A percentile compares a stretch with the other conserved stretches of the same genome.
These are phyloP conservation scores for Fragum fragum DNA, from an alignment of 2,888 invertebrate genomes.

Conservation along the genomic window DNA sequence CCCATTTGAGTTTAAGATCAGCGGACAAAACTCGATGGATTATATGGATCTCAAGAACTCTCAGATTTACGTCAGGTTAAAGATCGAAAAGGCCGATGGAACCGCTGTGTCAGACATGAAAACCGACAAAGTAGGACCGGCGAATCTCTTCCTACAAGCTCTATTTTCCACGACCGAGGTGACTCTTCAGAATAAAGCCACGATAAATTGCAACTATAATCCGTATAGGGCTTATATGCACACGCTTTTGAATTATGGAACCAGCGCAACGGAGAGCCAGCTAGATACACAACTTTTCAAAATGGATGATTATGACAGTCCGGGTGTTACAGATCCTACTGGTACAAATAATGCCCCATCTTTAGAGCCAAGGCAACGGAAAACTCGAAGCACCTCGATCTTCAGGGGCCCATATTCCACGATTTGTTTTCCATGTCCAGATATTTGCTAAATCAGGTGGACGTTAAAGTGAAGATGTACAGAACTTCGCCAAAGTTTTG, in stretches of 20 bases:
- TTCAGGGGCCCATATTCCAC: constrained; percentile 54
- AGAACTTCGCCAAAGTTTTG: constrained; percentile 42
- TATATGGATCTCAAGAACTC: constrained; percentile 51
- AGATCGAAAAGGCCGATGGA: constrained; percentile 42
- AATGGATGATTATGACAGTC: no score
- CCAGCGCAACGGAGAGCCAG: no score
- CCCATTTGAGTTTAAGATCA: no score
- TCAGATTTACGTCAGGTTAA: constrained; percentile 45
- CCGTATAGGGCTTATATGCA: constrained; percentile 48
- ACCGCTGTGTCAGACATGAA: background rate
- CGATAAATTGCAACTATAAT: constrained; percentile 50
- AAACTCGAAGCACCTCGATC: constrained; percentile 30
- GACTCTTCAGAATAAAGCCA: constrained; percentile 55
- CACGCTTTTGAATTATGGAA: constrained; percentile 45
- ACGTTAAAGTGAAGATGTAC: constrained; percentile 54
- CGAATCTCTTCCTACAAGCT: constrained; percentile 52
- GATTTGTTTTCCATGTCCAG: constrained; percentile 56
- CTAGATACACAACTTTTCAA: no score
- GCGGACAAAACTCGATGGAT: constrained; percentile 45
- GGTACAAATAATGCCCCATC: no score
- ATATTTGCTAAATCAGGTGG: constrained; percentile 52
- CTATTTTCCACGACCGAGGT: constrained; percentile 59
- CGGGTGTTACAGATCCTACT: no score
- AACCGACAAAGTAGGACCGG: constrained; percentile 51
- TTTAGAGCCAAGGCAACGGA: constrained; percentile 32